phyloP scores from a whole-genome alignment of 2,113 vertebrate genomes.

The Cromileptes altivelis region DNA sequence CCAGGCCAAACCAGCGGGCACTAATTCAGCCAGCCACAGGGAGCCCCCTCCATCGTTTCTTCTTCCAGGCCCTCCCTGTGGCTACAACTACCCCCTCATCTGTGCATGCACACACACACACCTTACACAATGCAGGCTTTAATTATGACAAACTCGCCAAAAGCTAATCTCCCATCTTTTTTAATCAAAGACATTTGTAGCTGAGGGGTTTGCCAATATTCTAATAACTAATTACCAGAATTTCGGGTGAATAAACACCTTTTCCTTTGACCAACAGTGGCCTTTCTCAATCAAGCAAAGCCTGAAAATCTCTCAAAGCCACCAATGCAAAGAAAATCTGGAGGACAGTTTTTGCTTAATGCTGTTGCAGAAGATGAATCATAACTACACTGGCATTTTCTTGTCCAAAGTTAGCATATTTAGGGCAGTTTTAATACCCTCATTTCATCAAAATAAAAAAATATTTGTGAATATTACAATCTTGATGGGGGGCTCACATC shows the following conservation, averaged over 20 bases:
- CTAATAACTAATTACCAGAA: slow-evolving; percentile 68
- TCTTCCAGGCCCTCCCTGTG: slow-evolving; percentile 56
- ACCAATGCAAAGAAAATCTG: slow-evolving; percentile 14
- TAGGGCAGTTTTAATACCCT: background rate
- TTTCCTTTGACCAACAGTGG: slow-evolving; percentile 37
- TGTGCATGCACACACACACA: slow-evolving; percentile 53
- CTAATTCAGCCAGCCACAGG: slow-evolving; percentile 81
- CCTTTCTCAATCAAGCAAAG: slow-evolving; percentile 43
- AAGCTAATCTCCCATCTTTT: slow-evolving; percentile 80
- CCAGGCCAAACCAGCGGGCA: slow-evolving; percentile 79
- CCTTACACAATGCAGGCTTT: slow-evolving; percentile 69
- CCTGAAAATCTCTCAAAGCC: slow-evolving; percentile 35
- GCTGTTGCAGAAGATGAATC: slow-evolving; percentile 4
- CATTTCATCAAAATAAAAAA: background rate
- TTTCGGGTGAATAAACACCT: slow-evolving; percentile 64
- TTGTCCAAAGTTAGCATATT: slow-evolving; percentile 1
- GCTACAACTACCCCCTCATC: slow-evolving; percentile 59
- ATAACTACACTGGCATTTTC: background rate
- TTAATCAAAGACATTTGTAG: slow-evolving; percentile 78
- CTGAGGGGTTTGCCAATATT: slow-evolving; percentile 70
- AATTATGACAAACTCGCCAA: slow-evolving; percentile 82
- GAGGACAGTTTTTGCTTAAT: slow-evolving; percentile 1
- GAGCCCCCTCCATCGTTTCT: slow-evolving; percentile 60
- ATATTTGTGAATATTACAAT: background rate
- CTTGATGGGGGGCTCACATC: background rate